A percentile compares a stretch with the other conserved stretches of the same genome.
These are phyloP conservation scores for Mionectes macconnelli DNA, from an alignment of 2,113 vertebrate genomes.

Conservation along the genomic window DNA sequence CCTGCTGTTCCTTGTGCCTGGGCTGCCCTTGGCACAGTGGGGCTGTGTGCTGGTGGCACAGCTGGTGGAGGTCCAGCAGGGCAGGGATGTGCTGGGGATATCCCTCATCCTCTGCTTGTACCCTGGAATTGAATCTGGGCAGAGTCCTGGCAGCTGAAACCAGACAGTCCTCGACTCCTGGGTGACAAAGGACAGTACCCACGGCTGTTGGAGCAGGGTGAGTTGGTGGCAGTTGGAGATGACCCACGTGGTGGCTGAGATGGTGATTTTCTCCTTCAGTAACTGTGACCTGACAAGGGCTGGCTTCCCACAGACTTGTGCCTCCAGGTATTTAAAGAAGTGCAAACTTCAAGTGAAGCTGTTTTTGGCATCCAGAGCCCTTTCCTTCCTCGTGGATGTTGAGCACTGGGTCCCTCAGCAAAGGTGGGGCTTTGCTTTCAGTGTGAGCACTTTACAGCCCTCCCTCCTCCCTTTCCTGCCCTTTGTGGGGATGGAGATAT, in stretches of 20 bases:
- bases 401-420: not conserved
- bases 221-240: not conserved
- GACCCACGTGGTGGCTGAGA: not conserved
- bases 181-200: not conserved
- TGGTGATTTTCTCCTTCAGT: not conserved
- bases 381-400: not conserved
- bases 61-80: not conserved
- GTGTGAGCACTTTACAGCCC: not conserved
- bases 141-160: not conserved
- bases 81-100: not conserved
- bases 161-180: not conserved
- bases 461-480: not conserved
- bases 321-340: not conserved
- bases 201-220: not conserved
- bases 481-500: not conserved
- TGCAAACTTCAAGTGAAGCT: not conserved
- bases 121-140: not conserved
- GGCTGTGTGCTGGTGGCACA: not conserved
- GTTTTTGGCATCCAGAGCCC: not conserved
- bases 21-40: not conserved
- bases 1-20: no score
- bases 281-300: not conserved
- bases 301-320: not conserved
- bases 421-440: not conserved
- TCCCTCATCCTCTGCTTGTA: not conserved